A percentile compares a stretch with the other conserved stretches of the same genome.
Conservation (phyloP, 2,888 invertebrate species). For the Torymus auratus region DNA sequence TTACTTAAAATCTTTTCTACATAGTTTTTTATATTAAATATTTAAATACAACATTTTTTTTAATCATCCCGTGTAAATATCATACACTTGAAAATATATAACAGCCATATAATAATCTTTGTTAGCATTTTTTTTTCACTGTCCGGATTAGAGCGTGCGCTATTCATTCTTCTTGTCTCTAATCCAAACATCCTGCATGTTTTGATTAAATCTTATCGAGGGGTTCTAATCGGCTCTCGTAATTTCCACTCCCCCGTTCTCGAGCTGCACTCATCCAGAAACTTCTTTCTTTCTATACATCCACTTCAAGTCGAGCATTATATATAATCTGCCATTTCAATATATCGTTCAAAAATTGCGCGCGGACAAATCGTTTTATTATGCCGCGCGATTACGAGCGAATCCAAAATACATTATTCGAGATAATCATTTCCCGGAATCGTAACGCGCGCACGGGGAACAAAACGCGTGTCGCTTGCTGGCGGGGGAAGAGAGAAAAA, state of each 20-base stretch:
- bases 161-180: conserved; percentile 3
- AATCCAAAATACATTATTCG: conserved; percentile 23
- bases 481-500: too few relatives aligned
- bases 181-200: conserved; percentile 28
- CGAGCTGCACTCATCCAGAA: neutral
- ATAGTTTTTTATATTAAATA: too few relatives aligned
- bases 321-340: too few relatives aligned
- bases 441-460: too few relatives aligned
- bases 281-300: neutral
- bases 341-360: too few relatives aligned
- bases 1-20: too few relatives aligned
- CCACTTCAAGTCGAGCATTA: too few relatives aligned
- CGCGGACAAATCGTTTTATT: neutral
- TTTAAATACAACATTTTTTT: too few relatives aligned
- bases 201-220: conserved; percentile 42
- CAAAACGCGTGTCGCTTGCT: too few relatives aligned
- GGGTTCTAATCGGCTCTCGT: conserved; percentile 9
- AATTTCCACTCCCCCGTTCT: conserved; percentile 10
- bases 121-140: conserved; percentile 9
- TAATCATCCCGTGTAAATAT: too few relatives aligned
- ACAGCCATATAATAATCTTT: too few relatives aligned
- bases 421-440: conserved; percentile 41
- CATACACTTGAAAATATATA: too few relatives aligned
- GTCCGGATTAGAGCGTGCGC: conserved; percentile 34
- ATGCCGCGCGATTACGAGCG: neutral